Conservation (phyloP, 2,888 invertebrate genomes). For the Drosophila anomalata region DNA sequence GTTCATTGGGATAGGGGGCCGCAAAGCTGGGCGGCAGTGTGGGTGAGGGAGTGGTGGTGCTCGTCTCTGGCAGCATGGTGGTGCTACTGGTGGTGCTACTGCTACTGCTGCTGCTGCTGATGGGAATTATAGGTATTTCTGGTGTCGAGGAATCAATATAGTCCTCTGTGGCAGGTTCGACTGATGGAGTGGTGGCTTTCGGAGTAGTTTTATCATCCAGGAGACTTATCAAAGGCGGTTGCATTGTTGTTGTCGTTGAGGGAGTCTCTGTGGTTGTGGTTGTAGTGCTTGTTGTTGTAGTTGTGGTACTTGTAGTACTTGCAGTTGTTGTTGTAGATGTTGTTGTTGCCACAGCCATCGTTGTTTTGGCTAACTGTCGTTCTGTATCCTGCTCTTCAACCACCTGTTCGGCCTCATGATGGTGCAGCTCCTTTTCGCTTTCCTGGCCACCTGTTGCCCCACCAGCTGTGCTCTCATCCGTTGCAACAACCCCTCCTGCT, state of each 20-base stretch:
- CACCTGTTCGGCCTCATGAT: conserved; percentile 37
- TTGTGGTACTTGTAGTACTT: conserved; percentile 37
- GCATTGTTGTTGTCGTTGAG: conserved; percentile 49
- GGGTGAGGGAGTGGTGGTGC: conserved; percentile 29
- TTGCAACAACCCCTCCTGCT: conserved; percentile 34
- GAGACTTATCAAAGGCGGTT: conserved; percentile 64
- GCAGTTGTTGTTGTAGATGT: conserved; percentile 45
- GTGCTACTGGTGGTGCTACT: conserved; percentile 29
- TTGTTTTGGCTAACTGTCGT: conserved; percentile 43
- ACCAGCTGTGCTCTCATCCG: conserved; percentile 29
- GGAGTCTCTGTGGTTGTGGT: conserved; percentile 27
- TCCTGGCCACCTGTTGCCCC: conserved; percentile 37
- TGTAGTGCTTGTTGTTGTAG: conserved; percentile 42
- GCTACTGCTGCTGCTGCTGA: conserved; percentile 37
- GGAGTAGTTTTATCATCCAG: conserved; percentile 67
- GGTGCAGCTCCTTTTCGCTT: conserved; percentile 15
- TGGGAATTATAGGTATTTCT: conserved; percentile 24
- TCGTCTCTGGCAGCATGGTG: conserved; percentile 53
- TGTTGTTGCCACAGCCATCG: conserved; percentile 49
- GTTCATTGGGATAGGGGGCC: conserved; percentile 55
- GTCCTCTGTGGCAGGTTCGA: conserved; percentile 53
- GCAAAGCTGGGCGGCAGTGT: conserved; percentile 18
- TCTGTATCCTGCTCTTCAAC: conserved; percentile 42
- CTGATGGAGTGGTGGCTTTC: conserved; percentile 58
- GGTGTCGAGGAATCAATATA: conserved; percentile 47